A percentile compares a stretch with the other conserved stretches of the same genome.
phyloP scores from a whole-genome alignment of 2,888 invertebrate species.

The Cosmia trapezina region DNA sequence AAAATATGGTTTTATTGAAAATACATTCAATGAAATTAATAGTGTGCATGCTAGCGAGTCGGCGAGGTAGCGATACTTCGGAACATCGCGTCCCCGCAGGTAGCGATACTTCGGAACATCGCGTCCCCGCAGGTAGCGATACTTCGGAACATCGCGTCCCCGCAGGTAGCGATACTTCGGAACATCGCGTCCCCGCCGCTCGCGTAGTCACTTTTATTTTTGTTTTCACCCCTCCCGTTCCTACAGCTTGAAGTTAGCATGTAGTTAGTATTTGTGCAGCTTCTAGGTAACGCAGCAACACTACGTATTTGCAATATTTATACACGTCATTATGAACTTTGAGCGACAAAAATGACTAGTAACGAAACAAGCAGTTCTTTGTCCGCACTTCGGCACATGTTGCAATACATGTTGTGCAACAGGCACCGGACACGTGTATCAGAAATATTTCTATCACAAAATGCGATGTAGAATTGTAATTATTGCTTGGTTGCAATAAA shows the following conservation, averaged over 20 bases:
- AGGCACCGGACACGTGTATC: neutral
- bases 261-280: conserved; percentile 68
- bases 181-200: conserved; percentile 62
- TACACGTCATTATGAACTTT: neutral
- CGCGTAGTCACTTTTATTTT: conserved; percentile 81
- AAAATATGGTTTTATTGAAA: conserved; percentile 88
- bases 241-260: conserved; percentile 79
- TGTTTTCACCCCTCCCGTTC: conserved; percentile 67
- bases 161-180: neutral
- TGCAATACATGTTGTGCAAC: neutral
- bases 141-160: neutral
- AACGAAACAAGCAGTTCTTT: neutral
- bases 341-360: neutral
- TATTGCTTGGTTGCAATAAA: neutral
- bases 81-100: no score
- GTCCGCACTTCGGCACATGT: neutral
- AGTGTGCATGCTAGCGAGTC: conserved; percentile 80
- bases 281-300: conserved; percentile 52
- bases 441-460: neutral
- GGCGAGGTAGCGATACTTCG: conserved; percentile 60
- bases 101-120: conserved; percentile 26
- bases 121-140: conserved; percentile 63
- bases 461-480: neutral
- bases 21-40: conserved; percentile 88
- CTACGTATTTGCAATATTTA: conserved; percentile 4